phyloP scores from a whole-genome alignment of 1,140 invertebrate genomes.

The Dufourea novaeangliae region DNA sequence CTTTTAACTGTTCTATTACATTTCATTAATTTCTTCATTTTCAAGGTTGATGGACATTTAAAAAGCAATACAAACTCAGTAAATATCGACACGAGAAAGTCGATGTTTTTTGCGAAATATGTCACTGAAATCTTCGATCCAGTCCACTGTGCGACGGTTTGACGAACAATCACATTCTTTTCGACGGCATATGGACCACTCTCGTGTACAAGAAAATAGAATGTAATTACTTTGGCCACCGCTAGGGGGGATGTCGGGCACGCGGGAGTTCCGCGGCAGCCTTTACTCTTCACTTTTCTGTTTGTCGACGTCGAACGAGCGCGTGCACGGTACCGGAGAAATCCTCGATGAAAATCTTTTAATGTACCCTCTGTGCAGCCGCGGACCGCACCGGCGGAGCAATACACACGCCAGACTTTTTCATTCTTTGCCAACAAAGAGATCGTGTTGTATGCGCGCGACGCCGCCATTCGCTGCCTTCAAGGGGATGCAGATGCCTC shows the following conservation, averaged over 20 bases:
- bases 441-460: slow-evolving; percentile 31
- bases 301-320: slow-evolving; percentile 12
- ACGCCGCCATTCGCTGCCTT: slow-evolving; percentile 32
- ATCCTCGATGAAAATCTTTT: slow-evolving; percentile 52
- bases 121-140: too few species aligned
- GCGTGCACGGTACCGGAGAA: slow-evolving; percentile 5
- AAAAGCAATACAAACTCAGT: too few species aligned
- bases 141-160: too few species aligned
- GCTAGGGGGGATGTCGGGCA: background rate
- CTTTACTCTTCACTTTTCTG: background rate
- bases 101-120: too few species aligned
- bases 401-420: slow-evolving; percentile 49
- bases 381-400: slow-evolving; percentile 39
- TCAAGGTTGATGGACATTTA: too few species aligned
- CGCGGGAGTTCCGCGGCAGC: slow-evolving; percentile 11
- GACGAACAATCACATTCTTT: too few species aligned
- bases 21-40: too few species aligned
- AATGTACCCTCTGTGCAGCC: slow-evolving; percentile 39
- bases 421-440: slow-evolving; percentile 49
- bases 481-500: slow-evolving; percentile 20
- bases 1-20: too few species aligned
- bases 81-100: too few species aligned
- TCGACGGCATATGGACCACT: too few species aligned
- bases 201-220: background rate
- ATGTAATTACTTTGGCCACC: slow-evolving; percentile 34